Percentiles rank a stretch among this genome's conserved stretches.
phyloP scores from a whole-genome alignment of 1,140 invertebrate species.

The Sinella curviseta region DNA sequence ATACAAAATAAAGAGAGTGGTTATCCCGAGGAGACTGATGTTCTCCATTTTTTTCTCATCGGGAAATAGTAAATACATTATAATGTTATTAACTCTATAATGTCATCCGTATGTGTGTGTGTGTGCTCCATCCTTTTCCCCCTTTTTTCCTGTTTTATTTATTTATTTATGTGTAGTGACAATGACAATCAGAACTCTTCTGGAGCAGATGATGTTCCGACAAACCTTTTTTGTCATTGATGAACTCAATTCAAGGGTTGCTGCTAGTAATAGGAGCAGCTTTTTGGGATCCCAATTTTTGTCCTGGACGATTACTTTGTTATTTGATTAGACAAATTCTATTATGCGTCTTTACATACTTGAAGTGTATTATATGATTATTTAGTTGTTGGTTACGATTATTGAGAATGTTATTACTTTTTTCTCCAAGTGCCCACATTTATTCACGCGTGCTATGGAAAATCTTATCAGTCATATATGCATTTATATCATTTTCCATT shows the following conservation, averaged over 20 bases:
- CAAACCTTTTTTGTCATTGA: no score
- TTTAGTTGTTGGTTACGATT: neutral
- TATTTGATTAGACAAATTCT: conserved; percentile 51
- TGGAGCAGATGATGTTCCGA: neutral
- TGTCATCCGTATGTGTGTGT: neutral
- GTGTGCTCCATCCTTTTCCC: neutral
- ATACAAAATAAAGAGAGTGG: conserved; percentile 1
- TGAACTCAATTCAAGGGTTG: no score
- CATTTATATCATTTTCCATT: no score
- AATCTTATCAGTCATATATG: no score
- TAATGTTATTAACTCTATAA: neutral
- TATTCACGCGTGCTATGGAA: no score
- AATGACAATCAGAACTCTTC: conserved; percentile 8
- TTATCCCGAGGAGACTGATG: neutral
- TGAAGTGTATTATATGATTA: neutral
- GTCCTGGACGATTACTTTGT: conserved; percentile 47
- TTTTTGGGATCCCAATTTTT: no score
- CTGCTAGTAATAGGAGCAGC: no score
- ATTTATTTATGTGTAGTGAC: neutral
- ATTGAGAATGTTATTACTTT: no score
- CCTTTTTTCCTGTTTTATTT: neutral
- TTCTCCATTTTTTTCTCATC: neutral
- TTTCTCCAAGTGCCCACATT: no score
- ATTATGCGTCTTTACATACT: conserved; percentile 34
- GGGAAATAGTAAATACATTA: conserved; percentile 10